A percentile compares a stretch with the other conserved stretches of the same genome.
Evolutionary conservation across 2,888 invertebrate species (phyloP).

Genomic region (Syrphus vitripennis): DNA sequence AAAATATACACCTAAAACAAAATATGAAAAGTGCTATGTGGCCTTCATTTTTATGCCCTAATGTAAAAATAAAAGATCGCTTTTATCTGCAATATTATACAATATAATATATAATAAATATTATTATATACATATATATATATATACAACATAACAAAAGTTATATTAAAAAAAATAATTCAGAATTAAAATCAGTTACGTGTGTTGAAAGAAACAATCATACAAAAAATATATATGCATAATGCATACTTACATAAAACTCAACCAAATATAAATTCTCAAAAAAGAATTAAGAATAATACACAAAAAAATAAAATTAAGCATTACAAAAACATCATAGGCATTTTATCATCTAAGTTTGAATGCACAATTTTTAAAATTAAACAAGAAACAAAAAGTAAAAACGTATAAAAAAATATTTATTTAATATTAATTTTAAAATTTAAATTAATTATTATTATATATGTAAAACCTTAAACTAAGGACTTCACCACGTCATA

Average conservation of each 20-base stretch:
- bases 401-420: constrained; percentile 31
- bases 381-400: background rate
- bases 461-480: constrained; percentile 47
- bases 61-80: constrained; percentile 45
- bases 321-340: constrained; percentile 23
- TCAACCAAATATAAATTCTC: constrained; percentile 69
- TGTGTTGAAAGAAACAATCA: constrained; percentile 18
- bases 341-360: constrained; percentile 59
- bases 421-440: constrained; percentile 46
- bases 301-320: background rate
- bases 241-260: constrained; percentile 19
- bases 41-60: constrained; percentile 21
- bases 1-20: background rate
- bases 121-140: background rate
- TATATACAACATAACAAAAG: constrained; percentile 24
- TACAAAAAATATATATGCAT: background rate
- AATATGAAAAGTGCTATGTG: constrained; percentile 10
- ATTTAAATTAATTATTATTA: constrained; percentile 36
- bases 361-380: constrained; percentile 52
- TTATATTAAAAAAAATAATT: background rate
- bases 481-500: constrained; percentile 57
- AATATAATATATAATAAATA: constrained; percentile 42
- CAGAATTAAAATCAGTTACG: constrained; percentile 56
- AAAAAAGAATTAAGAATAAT: constrained; percentile 51
- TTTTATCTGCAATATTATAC: constrained; percentile 71